Evolutionary conservation across 2,888 invertebrate species (phyloP), one percentile per base, ranked within the genome.

Genomic region (Xestia ashworthii): DNA sequence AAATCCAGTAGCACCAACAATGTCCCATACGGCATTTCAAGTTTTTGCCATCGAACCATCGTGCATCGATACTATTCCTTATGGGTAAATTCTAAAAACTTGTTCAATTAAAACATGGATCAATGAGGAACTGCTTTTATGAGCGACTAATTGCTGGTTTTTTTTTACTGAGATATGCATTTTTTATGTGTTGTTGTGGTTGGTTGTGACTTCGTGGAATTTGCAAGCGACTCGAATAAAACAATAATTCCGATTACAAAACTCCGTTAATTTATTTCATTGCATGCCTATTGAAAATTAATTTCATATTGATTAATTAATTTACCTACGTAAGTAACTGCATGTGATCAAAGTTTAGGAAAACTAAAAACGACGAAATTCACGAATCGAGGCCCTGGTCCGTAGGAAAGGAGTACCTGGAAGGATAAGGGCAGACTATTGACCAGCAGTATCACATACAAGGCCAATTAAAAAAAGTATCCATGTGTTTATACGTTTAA

Each of bases 101-200:
- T 53, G 76, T 71, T 64, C 22, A 46, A 76, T 79, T 74, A n/a
- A 70, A 66, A 67, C 44, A 50, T 70, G 44, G 16, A 19, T 60
- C 3, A 69, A 71, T 58, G 50, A n/a, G 32, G 5, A 14, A 12
- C 19, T 50, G 50, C 12, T 38, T 41, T 83, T 71, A 66, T 14
- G 1, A 53, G 25, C 44, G 67, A 50, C 46, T 74, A 55, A 74
- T 58, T 79, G 41, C 44, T 6, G 46, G 38, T 70, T 66, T 32
- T 50, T 55, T 82, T 69, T 55, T 19, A 8, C 5, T 38, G n/a
- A 22, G 9, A 41, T 38, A 50, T 22, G 48, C 48, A 62, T 5
- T 46, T 78, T 78, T 62, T 65, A 64, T n/a, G 19, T 22, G 19
- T n/a, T n/a, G n/a, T n/a, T 19, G 32, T 44, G 25, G 22, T 62